Percentiles rank a stretch among this genome's conserved stretches.
Conservation (phyloP, 2,797 vertebrate genomes). For the Enteromius fasciolatus region DNA sequence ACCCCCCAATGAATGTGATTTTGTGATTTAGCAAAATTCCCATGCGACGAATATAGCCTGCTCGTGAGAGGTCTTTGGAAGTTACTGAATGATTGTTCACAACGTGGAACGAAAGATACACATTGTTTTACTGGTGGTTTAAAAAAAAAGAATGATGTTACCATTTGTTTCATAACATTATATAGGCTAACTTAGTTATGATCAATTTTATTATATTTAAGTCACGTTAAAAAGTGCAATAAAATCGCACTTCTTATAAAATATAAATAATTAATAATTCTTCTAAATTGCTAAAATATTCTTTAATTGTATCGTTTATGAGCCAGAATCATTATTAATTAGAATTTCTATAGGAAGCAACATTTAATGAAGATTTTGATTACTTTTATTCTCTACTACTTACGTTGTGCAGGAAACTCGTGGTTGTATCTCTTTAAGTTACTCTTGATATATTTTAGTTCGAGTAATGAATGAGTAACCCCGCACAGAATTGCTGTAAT, state of each 20-base stretch:
- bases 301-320: neutral
- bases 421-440: neutral
- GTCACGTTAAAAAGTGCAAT: neutral
- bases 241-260: neutral
- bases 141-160: neutral
- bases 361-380: neutral
- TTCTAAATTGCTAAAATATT: neutral
- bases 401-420: neutral
- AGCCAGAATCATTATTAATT: neutral
- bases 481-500: slow-evolving; percentile 60
- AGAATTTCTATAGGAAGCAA: neutral
- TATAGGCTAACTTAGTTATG: neutral
- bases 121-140: neutral
- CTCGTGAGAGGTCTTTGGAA: neutral
- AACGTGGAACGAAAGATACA: neutral
- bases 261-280: neutral
- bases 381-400: neutral
- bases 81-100: neutral
- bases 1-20: too few relatives aligned
- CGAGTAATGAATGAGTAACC: slow-evolving; percentile 39
- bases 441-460: neutral
- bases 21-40: too few relatives aligned
- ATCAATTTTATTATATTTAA: neutral
- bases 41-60: too few relatives aligned
- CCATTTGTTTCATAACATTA: neutral